Evolutionary conservation across 1,140 invertebrate species (phyloP).

Genomic region (Globodera ellingtonae): DNA sequence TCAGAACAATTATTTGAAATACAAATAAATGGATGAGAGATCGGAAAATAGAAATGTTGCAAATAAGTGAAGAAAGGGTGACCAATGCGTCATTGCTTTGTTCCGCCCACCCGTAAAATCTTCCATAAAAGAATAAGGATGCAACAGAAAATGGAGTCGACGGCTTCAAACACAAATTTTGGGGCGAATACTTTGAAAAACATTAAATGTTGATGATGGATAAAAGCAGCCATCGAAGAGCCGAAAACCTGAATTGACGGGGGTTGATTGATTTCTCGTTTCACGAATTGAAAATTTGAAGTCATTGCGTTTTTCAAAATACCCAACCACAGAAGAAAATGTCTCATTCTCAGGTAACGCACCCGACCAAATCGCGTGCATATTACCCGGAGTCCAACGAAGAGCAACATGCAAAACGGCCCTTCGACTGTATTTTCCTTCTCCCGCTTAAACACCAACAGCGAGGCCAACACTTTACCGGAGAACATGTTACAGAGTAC

Average conservation of each 20-base stretch:
- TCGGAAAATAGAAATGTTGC: background rate
- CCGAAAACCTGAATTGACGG: slow-evolving; percentile 29
- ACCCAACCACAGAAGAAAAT: too few species aligned
- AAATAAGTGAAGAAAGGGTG: background rate
- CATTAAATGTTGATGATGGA: slow-evolving; percentile 46
- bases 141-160: slow-evolving; percentile 33
- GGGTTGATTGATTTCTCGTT: background rate
- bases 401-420: slow-evolving; percentile 18
- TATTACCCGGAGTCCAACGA: slow-evolving; percentile 6
- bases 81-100: background rate
- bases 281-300: too few species aligned
- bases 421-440: background rate
- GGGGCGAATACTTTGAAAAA: slow-evolving; percentile 51
- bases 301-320: too few species aligned
- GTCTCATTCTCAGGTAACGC: too few species aligned
- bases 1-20: background rate
- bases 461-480: slow-evolving; percentile 33
- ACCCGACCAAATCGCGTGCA: too few species aligned
- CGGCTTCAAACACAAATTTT: slow-evolving; percentile 48
- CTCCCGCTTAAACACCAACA: slow-evolving; percentile 6
- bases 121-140: slow-evolving; percentile 27
- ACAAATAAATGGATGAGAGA: background rate
- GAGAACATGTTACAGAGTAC: slow-evolving; percentile 39
- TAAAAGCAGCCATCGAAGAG: slow-evolving; percentile 19
- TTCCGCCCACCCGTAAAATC: background rate